phyloP scores from a whole-genome alignment of 1,140 invertebrate species.

The Drosophila fuyamai region DNA sequence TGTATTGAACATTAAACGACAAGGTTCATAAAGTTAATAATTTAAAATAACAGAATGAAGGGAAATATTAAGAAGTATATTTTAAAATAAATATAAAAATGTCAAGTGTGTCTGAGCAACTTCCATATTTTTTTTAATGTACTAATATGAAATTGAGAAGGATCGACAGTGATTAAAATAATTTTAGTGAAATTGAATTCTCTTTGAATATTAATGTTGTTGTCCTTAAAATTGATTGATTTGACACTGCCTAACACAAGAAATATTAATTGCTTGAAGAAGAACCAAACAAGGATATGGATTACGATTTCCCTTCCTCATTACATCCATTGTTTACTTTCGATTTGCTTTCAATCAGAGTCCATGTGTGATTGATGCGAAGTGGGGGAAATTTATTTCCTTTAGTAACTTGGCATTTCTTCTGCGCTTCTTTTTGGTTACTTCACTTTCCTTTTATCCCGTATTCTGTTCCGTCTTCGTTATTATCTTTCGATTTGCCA shows the following conservation, averaged over 20 bases:
- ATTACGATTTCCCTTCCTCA: slow-evolving; percentile 12
- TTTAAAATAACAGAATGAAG: too few relatives aligned
- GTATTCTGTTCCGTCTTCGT: slow-evolving; percentile 29
- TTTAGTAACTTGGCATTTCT: slow-evolving; percentile 22
- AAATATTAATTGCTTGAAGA: slow-evolving; percentile 7
- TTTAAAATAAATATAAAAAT: too few relatives aligned
- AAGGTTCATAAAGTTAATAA: too few relatives aligned
- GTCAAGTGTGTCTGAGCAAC: too few relatives aligned
- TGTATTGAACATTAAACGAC: too few relatives aligned
- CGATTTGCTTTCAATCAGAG: slow-evolving; percentile 34
- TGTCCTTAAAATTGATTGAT: slow-evolving; percentile 11
- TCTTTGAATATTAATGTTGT: neutral
- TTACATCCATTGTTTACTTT: slow-evolving; percentile 34
- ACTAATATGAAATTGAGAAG: too few relatives aligned
- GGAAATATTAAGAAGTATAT: too few relatives aligned
- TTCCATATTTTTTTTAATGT: too few relatives aligned
- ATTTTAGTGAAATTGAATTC: slow-evolving; percentile 2
- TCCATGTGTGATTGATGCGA: slow-evolving; percentile 27
- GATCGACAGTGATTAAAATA: too few relatives aligned
- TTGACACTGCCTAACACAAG: slow-evolving; percentile 4
- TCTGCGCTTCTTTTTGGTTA: slow-evolving; percentile 9
- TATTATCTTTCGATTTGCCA: slow-evolving; percentile 80
- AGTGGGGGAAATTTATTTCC: slow-evolving; percentile 36
- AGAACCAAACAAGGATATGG: neutral
- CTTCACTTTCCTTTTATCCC: slow-evolving; percentile 42